Evolutionary conservation across 2,888 invertebrate species (phyloP).

Genomic region (Imbricaverruca yamaguchii): DNA sequence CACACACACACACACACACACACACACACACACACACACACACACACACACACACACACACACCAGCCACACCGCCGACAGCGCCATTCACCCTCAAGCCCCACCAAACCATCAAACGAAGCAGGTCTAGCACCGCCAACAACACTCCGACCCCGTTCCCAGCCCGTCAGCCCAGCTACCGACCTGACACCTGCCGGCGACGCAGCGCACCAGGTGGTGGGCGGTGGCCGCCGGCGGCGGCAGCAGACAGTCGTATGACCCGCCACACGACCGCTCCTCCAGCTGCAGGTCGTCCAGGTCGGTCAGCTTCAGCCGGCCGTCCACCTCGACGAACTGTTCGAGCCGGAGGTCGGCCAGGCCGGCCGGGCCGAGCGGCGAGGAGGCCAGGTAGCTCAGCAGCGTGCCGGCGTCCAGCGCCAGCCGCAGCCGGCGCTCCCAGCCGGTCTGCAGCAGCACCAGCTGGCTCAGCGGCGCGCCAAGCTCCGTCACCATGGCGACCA

Average conservation of each 20-base stretch:
- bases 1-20: too few relatives aligned
- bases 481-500: conserved; percentile 25
- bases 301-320: conserved; percentile 24
- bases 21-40: too few relatives aligned
- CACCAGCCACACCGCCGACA: too few relatives aligned
- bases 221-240: conserved; percentile 3
- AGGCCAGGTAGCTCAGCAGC: conserved; percentile 20
- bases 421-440: conserved; percentile 23
- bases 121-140: too few relatives aligned
- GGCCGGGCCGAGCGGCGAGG: conserved; percentile 21
- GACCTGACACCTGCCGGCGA: not conserved
- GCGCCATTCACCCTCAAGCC: too few relatives aligned
- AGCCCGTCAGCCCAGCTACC: not conserved
- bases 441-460: conserved; percentile 25
- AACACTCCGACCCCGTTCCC: too few relatives aligned
- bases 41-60: too few relatives aligned
- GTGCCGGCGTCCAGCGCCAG: conserved; percentile 22
- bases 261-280: conserved; percentile 21
- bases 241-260: conserved; percentile 10
- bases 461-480: conserved; percentile 26
- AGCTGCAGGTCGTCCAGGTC: conserved; percentile 24
- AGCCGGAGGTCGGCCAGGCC: conserved; percentile 24
- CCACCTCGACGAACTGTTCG: conserved; percentile 23
- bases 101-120: too few relatives aligned
- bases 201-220: not conserved